Evolutionary conservation across 2,888 invertebrate species (phyloP), one percentile per base, ranked within the genome.

Genomic region (Drosophila borealis): DNA sequence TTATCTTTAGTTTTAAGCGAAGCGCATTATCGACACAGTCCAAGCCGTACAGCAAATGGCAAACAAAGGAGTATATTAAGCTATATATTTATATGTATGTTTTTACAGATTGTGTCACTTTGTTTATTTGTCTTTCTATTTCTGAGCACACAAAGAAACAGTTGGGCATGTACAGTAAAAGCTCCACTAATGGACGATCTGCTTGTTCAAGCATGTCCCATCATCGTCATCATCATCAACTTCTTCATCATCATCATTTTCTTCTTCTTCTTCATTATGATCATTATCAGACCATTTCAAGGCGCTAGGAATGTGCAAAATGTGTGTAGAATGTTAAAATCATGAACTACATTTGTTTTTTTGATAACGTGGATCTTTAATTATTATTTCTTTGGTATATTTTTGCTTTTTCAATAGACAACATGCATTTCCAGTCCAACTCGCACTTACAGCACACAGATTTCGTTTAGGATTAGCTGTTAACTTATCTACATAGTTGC

Each of bases 21-120:
- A 11, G 3, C 8, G 29, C 51, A 19, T 37, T 44, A 66, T 49
- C 37, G 6, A 2, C 13, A 10, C 1, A 17, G 11, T 8, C n/a
- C 14, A 33, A 54, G 4, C 19, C n/a, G n/a, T n/a, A 42, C 17
- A 21, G n/a, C 3, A 9, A 49, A 63, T 13, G 14, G 3, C 19
- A 42, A 50, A 66, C 64, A 64, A 64, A 67, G 67, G 17, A 33
- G 33, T 25, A 8, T 13, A 37, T 13, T 17, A 33, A 63, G 1
- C 3, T 2, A 25, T 25, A 4, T 29, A 53, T 14, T 9, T 21
- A 4, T 44, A 29, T 13, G 45, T 14, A 34, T 36, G 14, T 45
- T 25, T 21, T n/a, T 19, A 5, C 10, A 14, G 19, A 44, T 50
- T 66, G 50, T 14, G 11, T 37, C 14, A 8, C 33, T 63, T n/a